Evolutionary conservation across 2,888 invertebrate genomes (phyloP).

Genomic region (Gryllus longicercus): DNA sequence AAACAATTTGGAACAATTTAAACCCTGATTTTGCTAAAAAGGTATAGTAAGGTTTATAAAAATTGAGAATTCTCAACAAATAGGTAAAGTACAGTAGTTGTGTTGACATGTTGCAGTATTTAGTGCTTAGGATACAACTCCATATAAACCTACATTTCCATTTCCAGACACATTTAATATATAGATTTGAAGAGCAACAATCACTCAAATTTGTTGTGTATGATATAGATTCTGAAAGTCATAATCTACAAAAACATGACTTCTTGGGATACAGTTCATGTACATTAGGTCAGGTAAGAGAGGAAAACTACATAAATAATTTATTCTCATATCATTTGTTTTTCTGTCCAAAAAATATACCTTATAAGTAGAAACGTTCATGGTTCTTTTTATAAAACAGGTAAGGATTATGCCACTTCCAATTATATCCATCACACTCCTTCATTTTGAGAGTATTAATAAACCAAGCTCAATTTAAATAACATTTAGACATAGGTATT

Average conservation of each 20-base stretch:
- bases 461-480: too few relatives aligned
- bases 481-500: too few relatives aligned
- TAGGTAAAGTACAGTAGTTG: too few relatives aligned
- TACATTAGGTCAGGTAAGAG: constrained; percentile 51
- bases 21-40: constrained; percentile 55
- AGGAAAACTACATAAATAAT: too few relatives aligned
- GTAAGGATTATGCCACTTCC: too few relatives aligned
- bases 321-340: too few relatives aligned
- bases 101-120: neutral
- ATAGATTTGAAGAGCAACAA: constrained; percentile 58
- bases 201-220: constrained; percentile 52
- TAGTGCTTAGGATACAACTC: neutral
- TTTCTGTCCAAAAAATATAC: too few relatives aligned
- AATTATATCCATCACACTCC: too few relatives aligned
- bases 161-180: constrained; percentile 49
- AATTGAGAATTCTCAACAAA: too few relatives aligned
- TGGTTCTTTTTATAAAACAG: too few relatives aligned
- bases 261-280: constrained; percentile 54
- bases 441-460: too few relatives aligned
- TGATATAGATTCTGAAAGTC: constrained; percentile 46
- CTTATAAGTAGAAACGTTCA: too few relatives aligned
- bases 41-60: constrained; percentile 32
- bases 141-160: neutral
- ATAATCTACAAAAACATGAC: constrained; percentile 46
- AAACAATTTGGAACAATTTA: constrained; percentile 49